Percentiles rank a stretch among this genome's conserved stretches.
Conservation (phyloP, 1,140 invertebrate genomes). For the Chionoecetes opilio region DNA sequence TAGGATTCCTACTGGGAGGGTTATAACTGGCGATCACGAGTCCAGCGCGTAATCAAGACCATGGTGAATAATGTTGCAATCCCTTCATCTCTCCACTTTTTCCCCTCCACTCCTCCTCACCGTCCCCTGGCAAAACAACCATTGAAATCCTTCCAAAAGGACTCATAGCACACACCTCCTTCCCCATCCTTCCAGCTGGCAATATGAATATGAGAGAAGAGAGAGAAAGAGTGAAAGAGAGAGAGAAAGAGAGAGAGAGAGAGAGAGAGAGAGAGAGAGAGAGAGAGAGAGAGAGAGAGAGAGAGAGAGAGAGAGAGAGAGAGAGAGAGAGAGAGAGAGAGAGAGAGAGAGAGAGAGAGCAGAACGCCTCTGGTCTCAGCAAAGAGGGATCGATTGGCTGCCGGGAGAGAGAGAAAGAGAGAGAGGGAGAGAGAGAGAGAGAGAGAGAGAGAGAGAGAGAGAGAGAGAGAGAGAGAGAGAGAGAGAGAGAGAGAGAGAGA, state of each 20-base stretch:
- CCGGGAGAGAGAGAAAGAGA: slow-evolving; percentile 55
- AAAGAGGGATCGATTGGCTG: slow-evolving; percentile 63
- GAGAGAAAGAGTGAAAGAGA: too few species aligned
- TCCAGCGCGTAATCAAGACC: too few species aligned
- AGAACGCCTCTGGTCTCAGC: slow-evolving; percentile 46
- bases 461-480: slow-evolving; percentile 42
- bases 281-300: slow-evolving; percentile 31
- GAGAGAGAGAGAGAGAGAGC: slow-evolving; percentile 72
- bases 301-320: slow-evolving; percentile 55
- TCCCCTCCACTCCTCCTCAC: not conserved
- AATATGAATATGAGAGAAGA: not conserved
- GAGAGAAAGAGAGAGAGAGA: too few species aligned
- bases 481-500: slow-evolving; percentile 43
- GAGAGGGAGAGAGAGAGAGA: slow-evolving; percentile 45
- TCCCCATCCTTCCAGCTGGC: not conserved
- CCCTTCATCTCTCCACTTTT: too few species aligned
- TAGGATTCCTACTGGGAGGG: too few species aligned
- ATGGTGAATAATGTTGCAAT: too few species aligned
- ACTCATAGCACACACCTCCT: slow-evolving; percentile 9
- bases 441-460: slow-evolving; percentile 44
- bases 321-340: slow-evolving; percentile 72
- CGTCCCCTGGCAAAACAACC: slow-evolving; percentile 24
- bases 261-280: too few species aligned
- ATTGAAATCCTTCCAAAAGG: slow-evolving; percentile 42
- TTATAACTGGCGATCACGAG: too few species aligned